phyloP scores from a whole-genome alignment of 2,888 invertebrate genomes.

The Alcis repandata region DNA sequence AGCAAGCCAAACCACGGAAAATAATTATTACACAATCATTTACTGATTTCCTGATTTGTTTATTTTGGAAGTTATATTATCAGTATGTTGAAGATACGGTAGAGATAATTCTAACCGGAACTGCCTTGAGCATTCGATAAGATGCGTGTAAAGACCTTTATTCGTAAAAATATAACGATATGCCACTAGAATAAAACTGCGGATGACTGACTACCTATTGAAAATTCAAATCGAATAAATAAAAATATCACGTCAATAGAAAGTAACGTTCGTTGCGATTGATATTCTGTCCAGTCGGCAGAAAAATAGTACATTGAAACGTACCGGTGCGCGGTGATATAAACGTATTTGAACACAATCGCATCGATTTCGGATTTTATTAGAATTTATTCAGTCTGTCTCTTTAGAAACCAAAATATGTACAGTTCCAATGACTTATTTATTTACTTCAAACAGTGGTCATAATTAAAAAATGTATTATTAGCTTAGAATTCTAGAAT shows the following conservation, averaged over 20 bases:
- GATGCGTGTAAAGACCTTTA: too few species aligned
- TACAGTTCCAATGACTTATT: neutral
- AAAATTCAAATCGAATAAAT: neutral
- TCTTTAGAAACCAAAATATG: neutral
- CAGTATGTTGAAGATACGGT: too few species aligned
- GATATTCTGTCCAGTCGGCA: conserved; percentile 26
- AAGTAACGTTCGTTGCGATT: neutral
- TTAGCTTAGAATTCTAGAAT: too few species aligned
- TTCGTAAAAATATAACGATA: too few species aligned
- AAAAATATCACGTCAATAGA: neutral
- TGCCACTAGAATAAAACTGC: too few species aligned
- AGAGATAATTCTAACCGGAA: too few species aligned
- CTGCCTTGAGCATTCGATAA: too few species aligned
- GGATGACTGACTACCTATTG: neutral
- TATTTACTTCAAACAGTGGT: neutral
- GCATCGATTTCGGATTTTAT: conserved; percentile 44
- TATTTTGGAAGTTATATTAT: too few species aligned
- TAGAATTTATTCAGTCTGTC: neutral
- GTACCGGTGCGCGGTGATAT: conserved; percentile 33
- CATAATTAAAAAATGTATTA: too few species aligned
- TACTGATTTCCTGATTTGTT: too few species aligned
- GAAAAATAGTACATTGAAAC: conserved; percentile 44
- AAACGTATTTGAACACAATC: conserved; percentile 28
- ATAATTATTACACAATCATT: too few species aligned
- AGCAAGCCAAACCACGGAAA: neutral